Base-by-base conservation (phyloP, 1,140 invertebrate species). In the Sinonovacula constricta region DNA sequence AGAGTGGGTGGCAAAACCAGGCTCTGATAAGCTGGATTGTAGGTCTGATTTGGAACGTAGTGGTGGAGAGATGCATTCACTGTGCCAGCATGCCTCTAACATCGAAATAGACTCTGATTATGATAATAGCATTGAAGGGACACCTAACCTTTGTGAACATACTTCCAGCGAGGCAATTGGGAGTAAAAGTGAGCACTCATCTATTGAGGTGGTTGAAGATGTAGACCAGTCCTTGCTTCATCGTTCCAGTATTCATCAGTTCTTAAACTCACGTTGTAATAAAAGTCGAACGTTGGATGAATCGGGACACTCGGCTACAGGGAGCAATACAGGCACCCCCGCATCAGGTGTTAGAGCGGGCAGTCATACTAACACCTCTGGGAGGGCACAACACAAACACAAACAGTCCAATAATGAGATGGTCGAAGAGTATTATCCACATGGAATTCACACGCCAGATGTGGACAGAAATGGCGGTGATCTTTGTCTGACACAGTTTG, bases 181-280 rank as follows among this genome's bases (percentile, higher is more conserved):
- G n/a, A 15, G 33, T n/a, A 36, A 39, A 31, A 45, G 39, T 45
- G 18, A 45, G 7, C 7, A 18, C 18, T 45, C 39, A 10, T 45
- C 7, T 45, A 66, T 67, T 28, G 12, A n/a, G n/a, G n/a, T n/a
- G n/a, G n/a, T 67, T 28, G 72, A 76, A 30, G 72, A 76, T 28
- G 30, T 76, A 28, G 72, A 76, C 28, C 62, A 67, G 14, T 76
- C 72, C n/a, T 31, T 76, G 33, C 63, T 76, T 10, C 72, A 76
- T 49, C 18, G 72, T 4, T 67, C 49, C 15, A 76, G 72, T 49
- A 76, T 76, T 45, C 49, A 76, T 39, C 72, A 76, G 72, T 76
- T 76, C 54, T 30, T 76, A 26, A 76, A 67, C 62, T 76, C 72
- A 24, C 22, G 72, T 22, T 75, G 62, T 36, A 76, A 76, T 33